A percentile compares a stretch with the other conserved stretches of the same genome.
Conservation (phyloP, 2,113 vertebrate genomes). For the Morone saxatilis region DNA sequence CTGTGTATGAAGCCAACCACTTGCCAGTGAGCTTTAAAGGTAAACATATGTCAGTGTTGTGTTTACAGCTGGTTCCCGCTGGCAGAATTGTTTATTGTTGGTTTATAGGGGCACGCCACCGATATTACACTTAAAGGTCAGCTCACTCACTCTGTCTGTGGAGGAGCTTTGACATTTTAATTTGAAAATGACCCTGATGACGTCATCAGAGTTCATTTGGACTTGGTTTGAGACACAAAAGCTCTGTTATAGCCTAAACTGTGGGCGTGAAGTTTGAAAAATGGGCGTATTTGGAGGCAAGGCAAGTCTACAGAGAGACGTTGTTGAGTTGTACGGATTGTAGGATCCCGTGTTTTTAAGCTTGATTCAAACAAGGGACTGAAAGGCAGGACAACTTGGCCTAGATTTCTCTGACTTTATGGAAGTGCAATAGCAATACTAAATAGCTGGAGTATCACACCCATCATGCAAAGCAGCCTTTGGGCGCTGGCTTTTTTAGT, state of each 20-base stretch:
- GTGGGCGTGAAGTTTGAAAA: neutral
- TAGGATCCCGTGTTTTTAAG: conserved; percentile 5
- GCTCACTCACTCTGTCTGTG: neutral
- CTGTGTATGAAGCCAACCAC: neutral
- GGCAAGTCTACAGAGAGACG: neutral
- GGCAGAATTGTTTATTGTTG: neutral
- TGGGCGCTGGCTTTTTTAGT: neutral
- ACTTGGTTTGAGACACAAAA: neutral
- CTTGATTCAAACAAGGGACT: neutral
- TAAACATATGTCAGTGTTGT: neutral
- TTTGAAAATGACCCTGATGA: neutral
- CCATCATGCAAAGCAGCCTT: neutral
- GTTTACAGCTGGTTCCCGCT: neutral
- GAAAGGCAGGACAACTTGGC: neutral
- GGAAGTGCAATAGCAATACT: neutral
- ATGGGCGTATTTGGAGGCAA: neutral
- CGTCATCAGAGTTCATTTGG: neutral
- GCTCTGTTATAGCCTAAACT: neutral
- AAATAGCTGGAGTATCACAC: neutral
- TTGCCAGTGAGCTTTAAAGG: neutral
- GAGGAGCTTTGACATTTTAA: too few species aligned
- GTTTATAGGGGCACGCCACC: neutral
- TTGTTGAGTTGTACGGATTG: neutral
- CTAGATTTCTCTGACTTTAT: neutral
- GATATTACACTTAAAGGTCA: neutral